Base-by-base conservation (phyloP, 37 sponge, comb jelly and placozoan species). In the Ianthella basta region DNA sequence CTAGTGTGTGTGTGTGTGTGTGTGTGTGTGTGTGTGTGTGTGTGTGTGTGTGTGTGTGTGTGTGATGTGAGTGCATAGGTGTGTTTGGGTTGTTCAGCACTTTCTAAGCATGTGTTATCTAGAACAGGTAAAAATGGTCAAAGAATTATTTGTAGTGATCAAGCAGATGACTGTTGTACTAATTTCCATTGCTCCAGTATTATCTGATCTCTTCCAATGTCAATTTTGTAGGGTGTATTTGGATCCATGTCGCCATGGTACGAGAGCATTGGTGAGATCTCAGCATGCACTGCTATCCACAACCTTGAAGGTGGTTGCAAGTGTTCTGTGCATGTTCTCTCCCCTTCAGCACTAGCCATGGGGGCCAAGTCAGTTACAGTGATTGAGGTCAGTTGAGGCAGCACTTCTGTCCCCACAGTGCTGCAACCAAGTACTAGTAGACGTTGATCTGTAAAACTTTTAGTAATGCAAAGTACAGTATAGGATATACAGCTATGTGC, bases 241-340 rank as follows among this genome's bases (percentile, higher is more conserved):
- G 93, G 90, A 18, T 93, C 93, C 34, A 87, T 86, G 20, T 73
- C 81, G 32, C 90, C 90, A 4, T 89, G 82, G 77, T 89, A 89
- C 34, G 90, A 93, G 81, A 63, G 82, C 66, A 68, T 88, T 65
- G 83, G 88, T 88, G 40, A 61, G 84, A 61, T 10, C 24, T 6
- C 4, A 2, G 14, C 64, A 61, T 27, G 29, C 50, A 44, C 50
- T 8, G 50, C 12, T 27, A 61, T 10, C 4, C 10, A 4, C 14
- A 4, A 29, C 24, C 14, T n/a, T 10, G 10, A 15, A 57, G 5
- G 64, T 61, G 64, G 24, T 61, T 61, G 6, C 50, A 10, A 8
- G 6, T 10, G 50, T 44, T 44, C 3, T 3, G 50, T 44, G 4
- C 63, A 36, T 60, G 53, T 82, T 25, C 55, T 30, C 37, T 33